phyloP scores from a whole-genome alignment of 2,888 invertebrate species.

The Crematogaster levior region DNA sequence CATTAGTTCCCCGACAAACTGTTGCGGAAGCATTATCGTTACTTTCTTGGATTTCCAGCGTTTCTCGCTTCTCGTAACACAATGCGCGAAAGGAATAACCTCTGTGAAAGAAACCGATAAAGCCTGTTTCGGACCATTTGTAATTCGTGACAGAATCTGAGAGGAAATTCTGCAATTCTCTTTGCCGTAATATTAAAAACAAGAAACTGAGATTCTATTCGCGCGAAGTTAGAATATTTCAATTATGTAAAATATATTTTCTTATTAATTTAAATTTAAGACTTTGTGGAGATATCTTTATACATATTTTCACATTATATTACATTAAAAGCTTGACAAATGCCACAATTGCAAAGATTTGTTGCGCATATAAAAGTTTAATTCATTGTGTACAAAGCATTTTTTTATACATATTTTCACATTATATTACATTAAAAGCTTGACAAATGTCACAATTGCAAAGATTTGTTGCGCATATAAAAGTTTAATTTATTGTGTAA shows the following conservation, averaged over 20 bases:
- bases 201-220: background rate
- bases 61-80: conserved; percentile 13
- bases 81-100: background rate
- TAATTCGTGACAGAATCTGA: conserved; percentile 9
- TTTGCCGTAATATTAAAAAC: background rate
- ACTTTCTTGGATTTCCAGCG: conserved; percentile 14
- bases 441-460: background rate
- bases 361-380: background rate
- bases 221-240: background rate
- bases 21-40: conserved; percentile 37
- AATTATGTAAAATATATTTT: background rate
- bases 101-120: background rate
- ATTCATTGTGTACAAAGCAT: background rate
- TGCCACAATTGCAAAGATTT: background rate
- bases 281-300: background rate
- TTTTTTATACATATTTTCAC: background rate
- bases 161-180: background rate
- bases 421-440: background rate
- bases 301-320: background rate
- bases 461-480: background rate
- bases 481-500: background rate
- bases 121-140: background rate
- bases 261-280: background rate
- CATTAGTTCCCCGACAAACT: conserved; percentile 49
- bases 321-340: background rate